Evolutionary conservation across 2,888 invertebrate genomes (phyloP), one percentile per base, ranked within the genome.

Genomic region (Rapana venosa): DNA sequence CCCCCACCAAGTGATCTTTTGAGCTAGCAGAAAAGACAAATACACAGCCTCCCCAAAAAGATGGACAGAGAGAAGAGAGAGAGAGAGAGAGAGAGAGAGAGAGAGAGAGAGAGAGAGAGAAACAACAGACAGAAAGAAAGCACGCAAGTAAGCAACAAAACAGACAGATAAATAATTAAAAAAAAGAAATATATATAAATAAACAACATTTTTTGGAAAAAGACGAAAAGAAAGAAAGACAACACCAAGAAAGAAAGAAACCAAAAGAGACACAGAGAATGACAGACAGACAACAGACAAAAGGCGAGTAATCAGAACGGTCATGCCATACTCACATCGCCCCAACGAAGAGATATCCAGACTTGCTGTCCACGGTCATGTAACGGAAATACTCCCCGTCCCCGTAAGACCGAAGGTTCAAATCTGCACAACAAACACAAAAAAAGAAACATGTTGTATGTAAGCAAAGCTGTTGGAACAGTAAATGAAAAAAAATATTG

Each of bases 331-430:
- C 86, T 58, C 30, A 89, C 56, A 87, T 79, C 79, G 77, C 58
- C 36, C 89, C 87, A 70, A 61, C 86, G 79, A 89, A 86, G 86
- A 87, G 86, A 61, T 86, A 89, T 87, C 89, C 87, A 74, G 86
- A 87, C 79, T 86, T 79, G 58, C 77, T 87, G 79, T 86, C 89
- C 86, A 47, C 87, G 30, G 79, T 81, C 22, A 87, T 47, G 79
- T 87, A 86, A 56, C 79, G 86, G 86, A 58, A 79, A 47, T 61
- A 84, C 22, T 36, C 36, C 2, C 36, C 36, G 4, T 36, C 81
- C 36, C 22, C 22, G 81, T 81, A 81, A 36, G 81, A 81, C 36
- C 81, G 81, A 4, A 81, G 81, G 81, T 81, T 81, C 81, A 81
- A 81, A 81, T 81, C 81, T 81, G 81, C 36, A 81, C 6, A 22